These are phyloP conservation scores for Eupithecia inturbata DNA, from an alignment of 2,888 invertebrate species.

Conservation along the genomic window DNA sequence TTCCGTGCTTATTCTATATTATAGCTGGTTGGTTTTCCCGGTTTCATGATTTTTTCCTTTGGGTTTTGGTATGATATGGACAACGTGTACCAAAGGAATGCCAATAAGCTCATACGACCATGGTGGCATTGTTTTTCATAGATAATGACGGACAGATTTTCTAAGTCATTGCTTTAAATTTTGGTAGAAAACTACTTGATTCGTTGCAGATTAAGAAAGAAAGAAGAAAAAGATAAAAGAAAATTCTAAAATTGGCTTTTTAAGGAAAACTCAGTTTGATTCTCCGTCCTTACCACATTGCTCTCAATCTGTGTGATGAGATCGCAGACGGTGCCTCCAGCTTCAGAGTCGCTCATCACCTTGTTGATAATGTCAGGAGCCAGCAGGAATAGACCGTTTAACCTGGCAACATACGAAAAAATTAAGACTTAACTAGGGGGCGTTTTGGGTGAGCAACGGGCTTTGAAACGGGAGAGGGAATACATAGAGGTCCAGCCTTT, in stretches of 20 bases:
- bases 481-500: neutral
- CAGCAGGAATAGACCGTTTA: slow-evolving; percentile 72
- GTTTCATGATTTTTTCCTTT: too few relatives aligned
- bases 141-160: neutral
- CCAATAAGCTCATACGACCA: too few relatives aligned
- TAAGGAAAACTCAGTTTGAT: neutral
- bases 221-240: neutral
- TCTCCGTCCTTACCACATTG: slow-evolving; percentile 55
- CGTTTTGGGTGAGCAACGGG: neutral
- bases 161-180: neutral
- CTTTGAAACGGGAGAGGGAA: neutral
- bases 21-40: neutral
- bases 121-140: neutral
- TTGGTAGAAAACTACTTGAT: neutral
- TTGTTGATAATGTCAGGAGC: slow-evolving; percentile 74
- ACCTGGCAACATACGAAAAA: slow-evolving; percentile 49
- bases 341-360: slow-evolving; percentile 55
- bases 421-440: neutral
- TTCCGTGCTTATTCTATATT: neutral
- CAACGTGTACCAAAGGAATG: too few relatives aligned
- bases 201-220: neutral
- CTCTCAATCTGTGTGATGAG: slow-evolving; percentile 55
- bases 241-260: neutral
- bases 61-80: too few relatives aligned
- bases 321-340: slow-evolving; percentile 62